Evolutionary conservation across 2,113 vertebrate genomes (phyloP), one percentile per base, ranked within the genome.

Genomic region (Noturus placidus): DNA sequence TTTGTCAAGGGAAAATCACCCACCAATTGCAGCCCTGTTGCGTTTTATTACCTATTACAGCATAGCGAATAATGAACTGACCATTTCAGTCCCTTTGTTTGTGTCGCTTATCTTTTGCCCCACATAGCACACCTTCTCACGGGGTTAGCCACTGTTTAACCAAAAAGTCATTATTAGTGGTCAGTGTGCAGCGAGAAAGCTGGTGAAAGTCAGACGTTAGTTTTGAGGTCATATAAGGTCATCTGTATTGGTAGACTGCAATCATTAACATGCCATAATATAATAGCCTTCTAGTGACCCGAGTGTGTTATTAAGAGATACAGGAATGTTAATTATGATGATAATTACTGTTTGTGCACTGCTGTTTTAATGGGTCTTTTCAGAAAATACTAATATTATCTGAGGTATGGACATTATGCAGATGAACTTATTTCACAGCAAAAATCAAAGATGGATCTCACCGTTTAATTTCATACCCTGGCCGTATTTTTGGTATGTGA

Each of bases 1-100:
- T 94, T 93, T 93, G 92, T 93, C 65, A 90, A 88, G 84, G 91
- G 86, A 91, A 84, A 85, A 70, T 84, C 87, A 82, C 15, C 33
- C n/a, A 82, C 89, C 89, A 89, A 93, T 93, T 91, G 86, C 89
- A 86, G 93, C 92, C 94, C 84, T 84, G 93, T 93, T 93, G 92
- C 92, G 88, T 95, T 95, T 95, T 94, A 95, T 93, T 88, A 90
- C 92, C 91, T 92, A 92, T 93, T 94, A 94, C 93, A 94, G 91
- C 90, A 91, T 88, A 90, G 89, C 83, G 85, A 86, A 83, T 91
- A 93, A 93, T 92, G 91, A 93, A 94, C 93, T 92, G 87, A 90
- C 83, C 79, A 74, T 89, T 89, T 22, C 67, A 61, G 27, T 30
- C 22, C 46, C 57, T 33, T 50, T 46, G 86, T 82, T 84, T 82